Conservation (phyloP, 2,113 vertebrate genomes). For the Tychaedon coryphoeus region DNA sequence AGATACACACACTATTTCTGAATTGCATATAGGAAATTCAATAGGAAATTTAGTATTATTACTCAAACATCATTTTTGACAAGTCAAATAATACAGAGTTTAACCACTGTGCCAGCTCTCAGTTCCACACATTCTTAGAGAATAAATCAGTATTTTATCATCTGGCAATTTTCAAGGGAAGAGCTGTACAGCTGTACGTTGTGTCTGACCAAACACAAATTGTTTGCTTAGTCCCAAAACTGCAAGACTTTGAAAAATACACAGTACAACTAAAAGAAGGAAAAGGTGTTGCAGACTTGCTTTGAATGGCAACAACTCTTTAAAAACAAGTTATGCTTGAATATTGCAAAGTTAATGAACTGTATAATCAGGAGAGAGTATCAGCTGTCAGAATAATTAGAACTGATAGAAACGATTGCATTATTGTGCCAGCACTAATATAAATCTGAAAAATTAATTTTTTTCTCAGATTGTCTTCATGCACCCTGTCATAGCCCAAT, state of each 20-base stretch:
- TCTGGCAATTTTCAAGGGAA: not conserved
- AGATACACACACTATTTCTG: not conserved
- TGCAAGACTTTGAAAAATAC: not conserved
- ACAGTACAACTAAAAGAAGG: not conserved
- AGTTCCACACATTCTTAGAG: not conserved
- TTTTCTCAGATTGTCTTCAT: not conserved
- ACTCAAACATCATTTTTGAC: not conserved
- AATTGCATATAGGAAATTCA: not conserved
- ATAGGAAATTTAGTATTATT: not conserved
- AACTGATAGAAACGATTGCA: not conserved
- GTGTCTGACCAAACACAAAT: not conserved
- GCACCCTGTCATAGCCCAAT: not conserved
- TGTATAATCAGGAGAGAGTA: not conserved
- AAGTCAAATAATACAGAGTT: not conserved
- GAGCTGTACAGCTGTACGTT: not conserved
- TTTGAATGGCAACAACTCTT: not conserved
- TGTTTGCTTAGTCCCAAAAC: not conserved
- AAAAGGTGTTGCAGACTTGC: not conserved
- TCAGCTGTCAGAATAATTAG: not conserved
- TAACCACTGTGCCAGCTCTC: not conserved
- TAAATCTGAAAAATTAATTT: not conserved
- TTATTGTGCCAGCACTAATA: not conserved
- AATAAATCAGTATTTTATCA: not conserved
- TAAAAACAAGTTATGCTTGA: not conserved
- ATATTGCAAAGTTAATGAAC: not conserved